Evolutionary conservation across 2,797 vertebrate genomes (phyloP).

Genomic region (Argya squamiceps): DNA sequence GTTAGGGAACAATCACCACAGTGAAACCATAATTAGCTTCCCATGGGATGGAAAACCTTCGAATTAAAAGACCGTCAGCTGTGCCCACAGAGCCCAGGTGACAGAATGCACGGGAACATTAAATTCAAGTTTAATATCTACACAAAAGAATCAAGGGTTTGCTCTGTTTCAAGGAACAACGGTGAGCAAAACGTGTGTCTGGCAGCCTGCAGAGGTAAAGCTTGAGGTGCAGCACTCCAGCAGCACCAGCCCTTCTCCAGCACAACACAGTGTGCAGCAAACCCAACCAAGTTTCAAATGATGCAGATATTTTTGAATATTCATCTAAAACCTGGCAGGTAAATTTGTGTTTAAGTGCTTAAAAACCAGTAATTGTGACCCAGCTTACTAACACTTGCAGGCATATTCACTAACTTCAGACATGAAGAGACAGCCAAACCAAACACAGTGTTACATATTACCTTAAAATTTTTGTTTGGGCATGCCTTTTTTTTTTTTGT

Average conservation of each 20-base stretch:
- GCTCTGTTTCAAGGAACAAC: neutral
- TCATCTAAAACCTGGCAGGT: neutral
- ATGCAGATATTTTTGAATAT: neutral
- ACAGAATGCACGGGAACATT: neutral
- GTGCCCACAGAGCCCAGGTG: neutral
- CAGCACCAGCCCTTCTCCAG: neutral
- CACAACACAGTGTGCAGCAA: neutral
- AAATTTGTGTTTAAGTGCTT: neutral
- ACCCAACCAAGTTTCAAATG: neutral
- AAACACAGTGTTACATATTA: neutral
- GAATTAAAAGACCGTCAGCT: rapidly evolving
- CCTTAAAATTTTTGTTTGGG: neutral
- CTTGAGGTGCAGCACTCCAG: neutral
- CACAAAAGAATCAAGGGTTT: neutral
- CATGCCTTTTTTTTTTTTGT: neutral
- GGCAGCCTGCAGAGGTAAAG: neutral
- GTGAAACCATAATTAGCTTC: neutral
- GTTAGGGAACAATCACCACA: constrained; percentile 75
- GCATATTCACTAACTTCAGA: neutral
- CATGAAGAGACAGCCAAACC: neutral
- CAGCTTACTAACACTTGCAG: neutral
- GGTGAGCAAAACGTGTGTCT: neutral
- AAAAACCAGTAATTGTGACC: neutral
- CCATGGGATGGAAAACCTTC: neutral
- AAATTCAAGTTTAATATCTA: neutral